These are phyloP conservation scores for Melanotaenia maccullochi DNA, from an alignment of 2,797 vertebrate species.

Conservation along the genomic window DNA sequence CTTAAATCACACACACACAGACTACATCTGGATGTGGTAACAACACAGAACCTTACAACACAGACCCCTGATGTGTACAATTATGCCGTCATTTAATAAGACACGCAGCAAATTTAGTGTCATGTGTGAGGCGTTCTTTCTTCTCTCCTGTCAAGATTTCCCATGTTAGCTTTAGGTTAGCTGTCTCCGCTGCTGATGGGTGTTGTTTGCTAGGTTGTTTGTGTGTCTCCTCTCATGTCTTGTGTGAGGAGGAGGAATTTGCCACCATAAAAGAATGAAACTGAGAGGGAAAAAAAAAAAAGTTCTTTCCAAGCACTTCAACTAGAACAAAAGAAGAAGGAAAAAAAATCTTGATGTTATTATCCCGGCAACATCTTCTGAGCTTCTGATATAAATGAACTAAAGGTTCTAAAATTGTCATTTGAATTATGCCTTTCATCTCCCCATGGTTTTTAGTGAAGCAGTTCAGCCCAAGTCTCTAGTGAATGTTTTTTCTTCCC, in stretches of 20 bases:
- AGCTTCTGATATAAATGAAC: conserved; percentile 83
- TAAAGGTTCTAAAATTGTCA: conserved; percentile 86
- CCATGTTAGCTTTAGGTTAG: conserved; percentile 76
- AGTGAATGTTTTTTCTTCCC: conserved; percentile 74
- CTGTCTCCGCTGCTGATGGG: conserved; percentile 67
- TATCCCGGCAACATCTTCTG: conserved; percentile 77
- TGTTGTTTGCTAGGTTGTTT: conserved; percentile 79
- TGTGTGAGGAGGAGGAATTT: conserved; percentile 74
- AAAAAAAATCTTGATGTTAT: conserved; percentile 76
- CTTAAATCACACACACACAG: conserved; percentile 48
- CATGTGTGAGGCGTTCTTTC: conserved; percentile 65
- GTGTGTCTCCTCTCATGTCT: conserved; percentile 75
- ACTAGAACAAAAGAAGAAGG: conserved; percentile 79
- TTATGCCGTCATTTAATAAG: conserved; percentile 76
- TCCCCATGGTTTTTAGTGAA: conserved; percentile 83
- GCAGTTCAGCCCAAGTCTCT: conserved; percentile 80
- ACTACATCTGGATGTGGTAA: conserved; percentile 44
- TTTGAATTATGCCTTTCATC: conserved; percentile 87
- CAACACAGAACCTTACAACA: conserved; percentile 57
- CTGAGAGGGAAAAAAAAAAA: conserved; percentile 63
- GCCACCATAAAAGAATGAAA: conserved; percentile 75
- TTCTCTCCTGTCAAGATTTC: conserved; percentile 71
- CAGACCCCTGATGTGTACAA: conserved; percentile 72
- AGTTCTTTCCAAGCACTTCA: conserved; percentile 70
- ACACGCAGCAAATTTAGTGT: conserved; percentile 71